phyloP scores from a whole-genome alignment of 2,797 vertebrate genomes.

The Remorina albescens region DNA sequence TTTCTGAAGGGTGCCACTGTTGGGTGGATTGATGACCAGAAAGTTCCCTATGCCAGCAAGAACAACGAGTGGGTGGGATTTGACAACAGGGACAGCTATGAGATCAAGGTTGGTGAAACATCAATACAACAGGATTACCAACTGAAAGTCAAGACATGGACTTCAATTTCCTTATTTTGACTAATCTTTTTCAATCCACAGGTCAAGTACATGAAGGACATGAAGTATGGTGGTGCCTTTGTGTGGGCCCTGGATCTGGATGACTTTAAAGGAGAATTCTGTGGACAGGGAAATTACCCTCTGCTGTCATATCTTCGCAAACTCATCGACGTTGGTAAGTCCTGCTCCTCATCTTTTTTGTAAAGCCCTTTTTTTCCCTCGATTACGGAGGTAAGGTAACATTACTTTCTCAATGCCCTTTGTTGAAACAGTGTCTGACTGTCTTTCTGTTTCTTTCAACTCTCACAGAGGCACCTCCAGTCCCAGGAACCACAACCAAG shows the following conservation, averaged over 20 bases:
- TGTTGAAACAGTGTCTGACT: background rate
- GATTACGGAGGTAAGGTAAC: background rate
- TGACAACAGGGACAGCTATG: slow-evolving; percentile 87
- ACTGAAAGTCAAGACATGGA: slow-evolving; percentile 38
- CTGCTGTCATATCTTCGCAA: slow-evolving; percentile 58
- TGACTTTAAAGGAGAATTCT: slow-evolving; percentile 83
- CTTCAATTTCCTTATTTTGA: background rate
- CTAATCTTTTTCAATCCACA: slow-evolving; percentile 24
- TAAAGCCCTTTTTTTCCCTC: background rate
- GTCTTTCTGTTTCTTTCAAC: background rate
- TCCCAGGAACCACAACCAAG: slow-evolving; percentile 38
- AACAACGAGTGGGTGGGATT: slow-evolving; percentile 89
- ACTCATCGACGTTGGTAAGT: slow-evolving; percentile 65
- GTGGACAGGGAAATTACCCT: slow-evolving; percentile 74
- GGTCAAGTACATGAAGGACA: slow-evolving; percentile 76
- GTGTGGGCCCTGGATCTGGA: slow-evolving; percentile 84
- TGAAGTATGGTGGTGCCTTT: slow-evolving; percentile 80
- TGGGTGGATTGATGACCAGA: slow-evolving; percentile 85
- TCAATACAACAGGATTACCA: background rate
- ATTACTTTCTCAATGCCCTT: background rate
- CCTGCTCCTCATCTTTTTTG: background rate
- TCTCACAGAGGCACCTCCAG: slow-evolving; percentile 39
- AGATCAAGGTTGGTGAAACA: slow-evolving; percentile 81
- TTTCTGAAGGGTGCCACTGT: slow-evolving; percentile 78
- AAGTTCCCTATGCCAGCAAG: slow-evolving; percentile 87